Evolutionary conservation across 1,140 invertebrate genomes (phyloP).

Genomic region (Drosophila sturtevanti): DNA sequence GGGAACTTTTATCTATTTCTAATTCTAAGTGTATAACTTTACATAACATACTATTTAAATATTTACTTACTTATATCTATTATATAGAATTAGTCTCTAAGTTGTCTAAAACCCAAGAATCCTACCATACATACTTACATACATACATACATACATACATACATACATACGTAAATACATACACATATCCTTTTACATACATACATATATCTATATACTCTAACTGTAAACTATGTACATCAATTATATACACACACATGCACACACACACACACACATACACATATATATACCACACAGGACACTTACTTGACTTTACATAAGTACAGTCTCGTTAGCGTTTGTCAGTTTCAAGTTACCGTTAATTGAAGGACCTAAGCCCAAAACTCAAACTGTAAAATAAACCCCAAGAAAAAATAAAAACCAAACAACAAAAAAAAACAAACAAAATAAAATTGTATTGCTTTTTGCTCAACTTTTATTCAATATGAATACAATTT

Average conservation of each 20-base stretch:
- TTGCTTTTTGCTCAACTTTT: conserved; percentile 47
- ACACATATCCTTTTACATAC: conserved; percentile 12
- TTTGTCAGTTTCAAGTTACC: conserved; percentile 43
- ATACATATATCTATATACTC: conserved; percentile 9
- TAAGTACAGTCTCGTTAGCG: conserved; percentile 50
- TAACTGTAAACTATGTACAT: conserved; percentile 3
- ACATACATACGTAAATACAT: too few relatives aligned
- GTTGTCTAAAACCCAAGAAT: conserved; percentile 52
- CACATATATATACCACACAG: too few relatives aligned
- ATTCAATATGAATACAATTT: conserved; percentile 13
- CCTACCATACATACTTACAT: conserved; percentile 31
- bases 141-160: conserved; percentile 31
- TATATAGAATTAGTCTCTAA: conserved; percentile 61
- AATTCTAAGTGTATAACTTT: conserved; percentile 22
- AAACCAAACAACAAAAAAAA: too few relatives aligned
- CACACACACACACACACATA: conserved; percentile 24
- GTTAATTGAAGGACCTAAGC: conserved; percentile 2
- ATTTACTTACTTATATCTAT: conserved; percentile 50
- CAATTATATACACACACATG: conserved; percentile 17
- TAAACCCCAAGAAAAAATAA: conserved; percentile 20
- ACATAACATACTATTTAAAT: conserved; percentile 35
- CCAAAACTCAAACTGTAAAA: conserved; percentile 34
- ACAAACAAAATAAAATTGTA: conserved; percentile 8
- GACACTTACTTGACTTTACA: conserved; percentile 3
- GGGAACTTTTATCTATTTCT: neutral